These are phyloP conservation scores for Tetranychus urticae DNA, from an alignment of 1,140 invertebrate genomes.

Conservation along the genomic window DNA sequence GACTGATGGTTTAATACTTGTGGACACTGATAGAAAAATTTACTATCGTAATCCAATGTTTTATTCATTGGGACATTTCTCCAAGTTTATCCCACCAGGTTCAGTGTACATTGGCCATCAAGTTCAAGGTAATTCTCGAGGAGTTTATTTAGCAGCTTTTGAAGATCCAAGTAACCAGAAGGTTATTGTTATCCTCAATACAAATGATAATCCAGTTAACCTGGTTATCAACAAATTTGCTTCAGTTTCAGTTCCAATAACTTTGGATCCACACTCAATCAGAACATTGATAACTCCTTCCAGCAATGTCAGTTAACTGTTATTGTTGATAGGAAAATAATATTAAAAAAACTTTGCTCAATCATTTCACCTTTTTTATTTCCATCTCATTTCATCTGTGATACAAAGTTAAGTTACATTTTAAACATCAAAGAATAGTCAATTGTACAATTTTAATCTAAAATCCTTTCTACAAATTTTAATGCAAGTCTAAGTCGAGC, in stretches of 20 bases:
- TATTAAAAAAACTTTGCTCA: too few species aligned
- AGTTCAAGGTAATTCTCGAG: background rate
- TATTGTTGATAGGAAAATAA: too few species aligned
- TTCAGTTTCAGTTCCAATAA: background rate
- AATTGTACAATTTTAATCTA: too few species aligned
- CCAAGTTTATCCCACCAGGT: constrained; percentile 5
- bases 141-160: background rate
- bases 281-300: background rate
- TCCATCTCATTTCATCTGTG: too few species aligned
- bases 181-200: background rate
- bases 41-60: constrained; percentile 32
- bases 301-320: too few species aligned
- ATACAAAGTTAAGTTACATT: too few species aligned
- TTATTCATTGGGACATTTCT: constrained; percentile 28
- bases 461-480: too few species aligned
- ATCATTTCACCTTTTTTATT: too few species aligned
- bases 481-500: too few species aligned
- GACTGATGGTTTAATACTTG: constrained; percentile 25
- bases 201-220: background rate
- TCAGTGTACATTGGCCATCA: background rate
- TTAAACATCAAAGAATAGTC: too few species aligned
- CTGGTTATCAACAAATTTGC: background rate
- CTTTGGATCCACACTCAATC: background rate
- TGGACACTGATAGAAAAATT: constrained; percentile 17
- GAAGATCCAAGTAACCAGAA: background rate